Base-by-base conservation (phyloP, 1,140 invertebrate genomes). In the Drosophila funebris region DNA sequence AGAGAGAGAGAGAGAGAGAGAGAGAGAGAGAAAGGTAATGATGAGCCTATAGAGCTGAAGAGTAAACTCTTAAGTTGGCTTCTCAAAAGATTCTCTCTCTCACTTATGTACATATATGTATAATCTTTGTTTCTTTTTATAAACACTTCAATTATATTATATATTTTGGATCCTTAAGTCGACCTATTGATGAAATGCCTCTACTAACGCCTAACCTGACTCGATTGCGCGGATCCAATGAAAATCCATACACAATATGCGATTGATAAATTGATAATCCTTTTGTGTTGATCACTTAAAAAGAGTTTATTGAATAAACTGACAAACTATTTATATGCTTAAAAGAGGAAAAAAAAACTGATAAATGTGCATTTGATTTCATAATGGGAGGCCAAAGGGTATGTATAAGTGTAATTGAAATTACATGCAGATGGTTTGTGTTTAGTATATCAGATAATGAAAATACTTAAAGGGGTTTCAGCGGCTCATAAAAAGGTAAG, bases 271-370 rank as follows among this genome's bases (percentile, higher is more conserved):
- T 43, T 18, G 20, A 69, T 44, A 52, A 44, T 8, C 18, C 60
- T 31, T 48, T 14, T 29, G 22, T 48, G 48, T 64, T 56, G 48
- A 54, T 54, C 41, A 37, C 24, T 31, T 37, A 22, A 54, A 60
- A 24, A 24, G 22, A 64, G 62, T 63, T 70, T 64, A 64, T 64
- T 70, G 13, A 70, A 70, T 70, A 70, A 71, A 71, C 52, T 66
- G 33, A 57, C 27, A 56, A 54, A 66, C 18, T 27, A 56, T 70
- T 70, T 70, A 70, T 70, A 57, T 52, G 61, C 52, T 11, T 33
- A 68, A 60, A 24, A 48, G 4, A 22, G 31, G 7, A 9, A 29
- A 9, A 46, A n/a, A n/a, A n/a, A n/a, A n/a, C n/a, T n/a, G n/a
- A n/a, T n/a, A n/a, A 8, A 46, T 31, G 13, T 52, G 5, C 22